phyloP scores from a whole-genome alignment of 1,140 invertebrate species.

The Orchesella cincta region DNA sequence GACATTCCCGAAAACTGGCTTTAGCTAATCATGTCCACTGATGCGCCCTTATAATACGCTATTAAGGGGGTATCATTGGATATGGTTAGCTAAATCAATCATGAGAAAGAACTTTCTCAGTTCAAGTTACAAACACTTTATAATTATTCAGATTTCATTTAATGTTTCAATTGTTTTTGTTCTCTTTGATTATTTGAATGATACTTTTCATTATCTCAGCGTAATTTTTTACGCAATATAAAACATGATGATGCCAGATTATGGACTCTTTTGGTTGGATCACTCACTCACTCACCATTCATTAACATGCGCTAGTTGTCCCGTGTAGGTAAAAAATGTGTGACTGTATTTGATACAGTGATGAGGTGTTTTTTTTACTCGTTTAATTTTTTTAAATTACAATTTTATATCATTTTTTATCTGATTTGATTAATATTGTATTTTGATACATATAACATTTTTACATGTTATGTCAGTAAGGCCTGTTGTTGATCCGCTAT shows the following conservation, averaged over 20 bases:
- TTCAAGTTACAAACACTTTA: background rate
- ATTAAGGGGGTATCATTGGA: background rate
- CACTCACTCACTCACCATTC: background rate
- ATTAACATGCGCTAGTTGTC: background rate
- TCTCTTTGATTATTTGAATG: too few species aligned
- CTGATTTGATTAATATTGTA: background rate
- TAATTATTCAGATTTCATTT: slow-evolving; percentile 7
- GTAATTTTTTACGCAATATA: background rate
- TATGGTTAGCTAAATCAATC: slow-evolving; percentile 1
- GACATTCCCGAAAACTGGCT: slow-evolving; percentile 29
- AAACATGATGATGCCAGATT: slow-evolving; percentile 3
- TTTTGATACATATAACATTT: background rate
- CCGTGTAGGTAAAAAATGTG: slow-evolving; percentile 12
- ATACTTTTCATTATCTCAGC: too few species aligned
- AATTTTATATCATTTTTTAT: slow-evolving; percentile 10
- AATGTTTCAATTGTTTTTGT: too few species aligned
- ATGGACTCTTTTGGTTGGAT: slow-evolving; percentile 8
- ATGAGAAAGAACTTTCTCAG: background rate
- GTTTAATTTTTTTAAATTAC: background rate
- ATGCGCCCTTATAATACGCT: slow-evolving; percentile 1
- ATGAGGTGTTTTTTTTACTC: background rate
- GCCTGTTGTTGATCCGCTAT: background rate
- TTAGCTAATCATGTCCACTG: background rate
- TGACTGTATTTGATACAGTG: background rate
- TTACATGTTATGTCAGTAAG: background rate